Conservation (phyloP, 2,888 invertebrate species). For the Argyresthia albistria region DNA sequence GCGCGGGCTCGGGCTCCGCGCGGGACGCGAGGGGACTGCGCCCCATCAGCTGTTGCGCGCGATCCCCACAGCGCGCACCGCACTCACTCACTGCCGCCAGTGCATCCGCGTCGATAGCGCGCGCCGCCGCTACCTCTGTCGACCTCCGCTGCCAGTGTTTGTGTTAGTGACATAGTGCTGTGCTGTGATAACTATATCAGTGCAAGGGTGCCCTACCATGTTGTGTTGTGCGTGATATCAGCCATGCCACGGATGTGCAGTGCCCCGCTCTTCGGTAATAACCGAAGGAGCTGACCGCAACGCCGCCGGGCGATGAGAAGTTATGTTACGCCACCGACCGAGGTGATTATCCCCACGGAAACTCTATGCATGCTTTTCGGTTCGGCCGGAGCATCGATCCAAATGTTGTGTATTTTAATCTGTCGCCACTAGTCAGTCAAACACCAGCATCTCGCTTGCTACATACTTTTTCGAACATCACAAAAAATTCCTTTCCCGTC, state of each 20-base stretch:
- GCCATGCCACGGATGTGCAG: conserved; percentile 52
- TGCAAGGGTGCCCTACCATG: conserved; percentile 18
- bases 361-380: conserved; percentile 37
- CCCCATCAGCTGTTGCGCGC: conserved; percentile 71
- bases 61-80: conserved; percentile 37
- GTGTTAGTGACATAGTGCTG: conserved; percentile 41
- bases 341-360: conserved; percentile 59
- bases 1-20: conserved; percentile 9
- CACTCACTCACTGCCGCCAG: conserved; percentile 36
- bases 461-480: conserved; percentile 6
- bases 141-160: conserved; percentile 11
- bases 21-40: conserved; percentile 41
- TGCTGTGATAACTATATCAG: conserved; percentile 24
- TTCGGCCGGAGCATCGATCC: conserved; percentile 22
- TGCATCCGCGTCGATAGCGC: conserved; percentile 64
- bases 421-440: neutral
- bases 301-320: conserved; percentile 55
- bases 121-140: conserved; percentile 35
- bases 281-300: conserved; percentile 51
- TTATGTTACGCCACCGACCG: conserved; percentile 67
- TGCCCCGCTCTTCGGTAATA: conserved; percentile 21
- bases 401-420: neutral
- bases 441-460: neutral
- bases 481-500: conserved; percentile 11
- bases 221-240: conserved; percentile 17